Evolutionary conservation across 2,113 vertebrate species (phyloP).

Genomic region (Brachypodius melanocephalos): DNA sequence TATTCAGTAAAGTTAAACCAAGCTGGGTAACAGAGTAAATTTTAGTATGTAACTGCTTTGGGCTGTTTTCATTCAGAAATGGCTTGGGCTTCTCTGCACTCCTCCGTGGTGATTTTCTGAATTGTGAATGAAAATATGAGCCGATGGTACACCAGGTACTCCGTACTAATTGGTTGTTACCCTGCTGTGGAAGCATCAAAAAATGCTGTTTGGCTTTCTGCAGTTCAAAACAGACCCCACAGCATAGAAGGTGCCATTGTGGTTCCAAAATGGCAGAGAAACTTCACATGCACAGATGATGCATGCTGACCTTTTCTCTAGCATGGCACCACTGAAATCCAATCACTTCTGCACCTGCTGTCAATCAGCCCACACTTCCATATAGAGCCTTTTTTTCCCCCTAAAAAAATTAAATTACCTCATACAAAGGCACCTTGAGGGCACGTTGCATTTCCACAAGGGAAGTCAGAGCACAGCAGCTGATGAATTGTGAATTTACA

Average conservation of each 20-base stretch:
- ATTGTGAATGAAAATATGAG: background rate
- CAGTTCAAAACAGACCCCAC: background rate
- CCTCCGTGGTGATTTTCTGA: background rate
- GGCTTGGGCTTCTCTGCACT: background rate
- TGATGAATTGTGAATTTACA: constrained; percentile 35
- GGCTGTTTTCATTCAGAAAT: background rate
- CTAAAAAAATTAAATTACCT: background rate
- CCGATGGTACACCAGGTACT: background rate
- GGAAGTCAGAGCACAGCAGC: background rate
- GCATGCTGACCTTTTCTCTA: background rate
- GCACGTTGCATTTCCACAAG: background rate
- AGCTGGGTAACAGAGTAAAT: background rate
- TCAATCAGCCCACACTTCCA: constrained; percentile 35
- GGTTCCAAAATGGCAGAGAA: background rate
- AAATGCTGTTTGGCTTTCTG: background rate
- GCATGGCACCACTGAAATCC: background rate
- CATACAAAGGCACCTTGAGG: constrained; percentile 37
- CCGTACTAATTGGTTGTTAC: background rate
- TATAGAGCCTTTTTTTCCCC: background rate
- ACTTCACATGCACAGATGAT: background rate
- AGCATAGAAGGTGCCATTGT: background rate
- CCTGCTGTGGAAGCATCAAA: background rate
- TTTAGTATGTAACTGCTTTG: background rate
- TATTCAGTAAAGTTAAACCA: background rate
- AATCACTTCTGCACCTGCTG: constrained; percentile 16